Percentiles rank a stretch among this genome's conserved stretches.
These are phyloP conservation scores for Sciurus vulgaris DNA, from an alignment of 2,797 vertebrate genomes.

Conservation along the genomic window DNA sequence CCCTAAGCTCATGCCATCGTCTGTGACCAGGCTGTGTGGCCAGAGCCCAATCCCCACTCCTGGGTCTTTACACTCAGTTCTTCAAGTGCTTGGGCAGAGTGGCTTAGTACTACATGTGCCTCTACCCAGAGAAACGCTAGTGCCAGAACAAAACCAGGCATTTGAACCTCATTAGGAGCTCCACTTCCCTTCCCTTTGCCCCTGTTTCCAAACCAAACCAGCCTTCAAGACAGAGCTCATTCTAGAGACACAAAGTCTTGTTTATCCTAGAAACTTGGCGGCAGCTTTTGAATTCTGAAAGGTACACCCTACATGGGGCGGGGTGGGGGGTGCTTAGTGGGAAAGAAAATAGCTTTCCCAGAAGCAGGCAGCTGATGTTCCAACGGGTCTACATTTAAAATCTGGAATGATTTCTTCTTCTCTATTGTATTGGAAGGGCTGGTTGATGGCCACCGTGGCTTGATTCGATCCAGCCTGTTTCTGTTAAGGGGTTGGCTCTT, in stretches of 20 bases:
- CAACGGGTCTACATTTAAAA: constrained; percentile 37
- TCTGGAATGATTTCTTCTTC: constrained; percentile 47
- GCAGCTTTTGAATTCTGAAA: constrained; percentile 37
- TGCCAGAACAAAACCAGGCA: constrained; percentile 38
- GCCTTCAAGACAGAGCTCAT: constrained; percentile 10
- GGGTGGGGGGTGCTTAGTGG: too few species aligned
- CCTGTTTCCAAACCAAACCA: constrained; percentile 49
- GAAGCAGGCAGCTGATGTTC: constrained; percentile 31
- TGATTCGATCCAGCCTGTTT: background rate
- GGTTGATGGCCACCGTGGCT: background rate
- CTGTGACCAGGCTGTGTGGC: background rate
- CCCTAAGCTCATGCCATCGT: background rate
- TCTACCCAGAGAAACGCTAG: background rate
- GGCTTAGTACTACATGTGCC: background rate
- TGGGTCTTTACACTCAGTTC: background rate
- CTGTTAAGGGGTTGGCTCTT: background rate
- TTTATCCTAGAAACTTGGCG: constrained; percentile 59
- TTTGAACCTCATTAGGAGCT: background rate
- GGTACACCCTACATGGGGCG: constrained; percentile 4
- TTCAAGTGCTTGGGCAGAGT: background rate
- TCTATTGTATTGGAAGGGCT: background rate
- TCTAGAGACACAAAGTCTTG: constrained; percentile 2
- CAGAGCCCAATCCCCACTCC: background rate
- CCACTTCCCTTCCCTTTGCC: constrained; percentile 8
- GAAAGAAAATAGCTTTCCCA: constrained; percentile 70